These are phyloP conservation scores for Oreochromis niloticus DNA, from an alignment of 2,113 vertebrate species.

Conservation along the genomic window DNA sequence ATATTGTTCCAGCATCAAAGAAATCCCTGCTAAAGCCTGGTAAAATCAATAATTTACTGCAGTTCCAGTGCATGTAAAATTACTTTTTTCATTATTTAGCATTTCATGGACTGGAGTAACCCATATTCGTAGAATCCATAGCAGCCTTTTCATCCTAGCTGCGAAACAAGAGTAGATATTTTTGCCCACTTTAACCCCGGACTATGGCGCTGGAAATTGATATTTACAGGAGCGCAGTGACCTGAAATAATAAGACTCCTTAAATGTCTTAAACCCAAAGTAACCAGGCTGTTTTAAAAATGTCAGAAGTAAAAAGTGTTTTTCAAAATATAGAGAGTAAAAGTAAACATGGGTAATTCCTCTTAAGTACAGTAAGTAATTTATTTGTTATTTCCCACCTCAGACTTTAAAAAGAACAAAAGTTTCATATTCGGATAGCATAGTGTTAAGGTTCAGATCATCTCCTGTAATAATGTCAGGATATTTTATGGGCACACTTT, in stretches of 20 bases:
- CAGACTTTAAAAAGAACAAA: background rate
- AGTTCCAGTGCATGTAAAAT: slow-evolving; percentile 2
- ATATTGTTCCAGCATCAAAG: background rate
- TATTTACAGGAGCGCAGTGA: background rate
- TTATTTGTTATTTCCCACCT: background rate
- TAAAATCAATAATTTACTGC: slow-evolving; percentile 35
- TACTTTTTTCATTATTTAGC: slow-evolving; percentile 21
- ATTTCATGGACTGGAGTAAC: slow-evolving; percentile 8
- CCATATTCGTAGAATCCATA: background rate
- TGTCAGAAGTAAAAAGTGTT: background rate
- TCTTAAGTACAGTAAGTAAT: background rate
- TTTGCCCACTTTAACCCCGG: background rate
- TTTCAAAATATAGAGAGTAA: background rate
- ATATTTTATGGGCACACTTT: background rate
- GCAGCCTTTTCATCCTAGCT: background rate
- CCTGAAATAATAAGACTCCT: background rate
- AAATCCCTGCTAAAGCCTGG: background rate
- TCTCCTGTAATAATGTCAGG: background rate
- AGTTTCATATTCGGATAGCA: background rate
- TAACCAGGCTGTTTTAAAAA: background rate
- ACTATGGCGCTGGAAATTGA: background rate
- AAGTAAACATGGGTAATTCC: background rate
- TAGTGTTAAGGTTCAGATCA: background rate
- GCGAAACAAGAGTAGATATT: background rate
- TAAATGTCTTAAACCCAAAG: background rate